These are phyloP conservation scores for Drosophila subobscura DNA, from an alignment of 1,140 invertebrate species.

Conservation along the genomic window DNA sequence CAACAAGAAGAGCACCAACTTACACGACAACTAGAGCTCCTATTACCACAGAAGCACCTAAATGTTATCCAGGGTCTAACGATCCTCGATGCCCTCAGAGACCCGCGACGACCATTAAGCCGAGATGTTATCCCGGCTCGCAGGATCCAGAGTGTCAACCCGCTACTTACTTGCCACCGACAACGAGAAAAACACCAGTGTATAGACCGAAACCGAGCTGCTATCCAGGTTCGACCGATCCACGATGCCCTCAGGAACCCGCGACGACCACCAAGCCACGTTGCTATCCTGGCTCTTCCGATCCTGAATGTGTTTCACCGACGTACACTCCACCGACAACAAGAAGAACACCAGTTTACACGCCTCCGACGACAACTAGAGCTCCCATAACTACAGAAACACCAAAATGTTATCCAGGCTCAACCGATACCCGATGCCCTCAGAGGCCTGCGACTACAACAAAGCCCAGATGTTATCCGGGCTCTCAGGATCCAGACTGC, in stretches of 20 bases:
- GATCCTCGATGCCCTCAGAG: conserved; percentile 46
- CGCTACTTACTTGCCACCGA: conserved; percentile 42
- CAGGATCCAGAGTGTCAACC: conserved; percentile 55
- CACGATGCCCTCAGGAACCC: conserved; percentile 26
- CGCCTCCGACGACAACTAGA: conserved; percentile 60
- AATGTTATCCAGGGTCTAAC: conserved; percentile 64
- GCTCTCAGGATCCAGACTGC: conserved; percentile 68
- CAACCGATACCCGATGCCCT: conserved; percentile 23
- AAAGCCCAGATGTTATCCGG: conserved; percentile 68
- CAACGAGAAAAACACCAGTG: background rate
- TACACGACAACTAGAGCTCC: conserved; percentile 82
- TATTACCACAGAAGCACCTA: conserved; percentile 63
- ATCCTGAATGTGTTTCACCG: conserved; percentile 49
- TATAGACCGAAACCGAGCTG: conserved; percentile 22
- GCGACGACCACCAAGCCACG: conserved; percentile 27
- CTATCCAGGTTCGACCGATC: conserved; percentile 34
- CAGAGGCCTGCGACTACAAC: conserved; percentile 38
- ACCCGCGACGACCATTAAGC: conserved; percentile 22
- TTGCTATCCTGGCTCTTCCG: conserved; percentile 80
- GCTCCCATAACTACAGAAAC: conserved; percentile 83
- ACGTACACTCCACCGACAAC: conserved; percentile 7
- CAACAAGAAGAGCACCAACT: conserved; percentile 76
- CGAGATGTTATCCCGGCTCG: conserved; percentile 80
- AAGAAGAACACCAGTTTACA: conserved; percentile 74
- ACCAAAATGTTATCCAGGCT: conserved; percentile 64